These are phyloP conservation scores for Rotaria sp. DNA, from an alignment of 2,888 invertebrate species.

Conservation along the genomic window DNA sequence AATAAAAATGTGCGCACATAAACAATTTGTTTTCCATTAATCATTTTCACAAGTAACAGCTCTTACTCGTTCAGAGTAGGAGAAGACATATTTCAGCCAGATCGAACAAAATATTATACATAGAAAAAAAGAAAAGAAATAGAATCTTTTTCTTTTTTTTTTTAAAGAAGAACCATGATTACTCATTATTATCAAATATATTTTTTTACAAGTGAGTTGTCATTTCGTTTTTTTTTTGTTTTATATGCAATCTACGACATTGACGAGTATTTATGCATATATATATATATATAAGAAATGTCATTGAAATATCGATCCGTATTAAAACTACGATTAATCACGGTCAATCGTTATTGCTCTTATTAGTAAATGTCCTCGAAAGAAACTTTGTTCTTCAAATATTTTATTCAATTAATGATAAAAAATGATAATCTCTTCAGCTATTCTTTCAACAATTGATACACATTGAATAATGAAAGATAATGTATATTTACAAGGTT, in stretches of 20 bases:
- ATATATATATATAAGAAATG: neutral
- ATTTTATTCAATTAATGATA: neutral
- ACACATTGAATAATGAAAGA: neutral
- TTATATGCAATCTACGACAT: neutral
- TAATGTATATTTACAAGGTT: neutral
- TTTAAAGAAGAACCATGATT: neutral
- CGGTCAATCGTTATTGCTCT: neutral
- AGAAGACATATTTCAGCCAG: neutral
- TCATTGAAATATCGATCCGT: neutral
- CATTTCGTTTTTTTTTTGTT: neutral
- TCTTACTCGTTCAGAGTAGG: neutral
- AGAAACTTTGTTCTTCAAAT: neutral
- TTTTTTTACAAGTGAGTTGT: neutral
- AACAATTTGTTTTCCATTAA: neutral
- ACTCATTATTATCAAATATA: neutral
- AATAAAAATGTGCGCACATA: neutral
- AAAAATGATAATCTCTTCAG: neutral
- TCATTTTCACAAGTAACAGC: neutral
- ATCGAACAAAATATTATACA: neutral
- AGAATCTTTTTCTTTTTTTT: neutral
- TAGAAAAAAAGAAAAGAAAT: neutral
- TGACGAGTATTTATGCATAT: neutral
- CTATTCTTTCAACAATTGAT: neutral
- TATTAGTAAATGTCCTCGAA: neutral
- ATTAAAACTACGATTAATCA: neutral